Conservation (phyloP, 37 sponge, comb jelly and placozoan species). For the Trichoplax adhaerens region DNA sequence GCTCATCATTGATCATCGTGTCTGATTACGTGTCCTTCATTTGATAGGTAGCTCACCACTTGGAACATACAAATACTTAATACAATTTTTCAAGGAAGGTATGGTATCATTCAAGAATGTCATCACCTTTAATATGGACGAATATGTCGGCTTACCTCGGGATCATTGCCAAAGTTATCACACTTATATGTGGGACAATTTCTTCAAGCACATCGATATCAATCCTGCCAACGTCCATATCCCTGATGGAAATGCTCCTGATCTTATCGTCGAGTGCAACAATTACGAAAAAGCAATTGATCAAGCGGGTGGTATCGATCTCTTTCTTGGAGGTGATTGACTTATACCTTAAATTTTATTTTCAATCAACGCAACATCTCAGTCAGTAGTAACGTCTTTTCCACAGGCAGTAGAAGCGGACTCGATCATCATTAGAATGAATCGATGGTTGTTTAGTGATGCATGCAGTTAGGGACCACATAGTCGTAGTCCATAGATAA, state of each 20-base stretch:
- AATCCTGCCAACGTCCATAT: constrained; percentile 82
- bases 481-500: too few species aligned
- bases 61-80: constrained; percentile 81
- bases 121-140: constrained; percentile 95
- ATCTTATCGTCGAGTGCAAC: constrained; percentile 58
- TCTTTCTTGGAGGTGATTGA: constrained; percentile 73
- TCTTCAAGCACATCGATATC: constrained; percentile 93
- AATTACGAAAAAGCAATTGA: constrained; percentile 57
- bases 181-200: constrained; percentile 79
- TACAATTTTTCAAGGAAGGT: constrained; percentile 59
- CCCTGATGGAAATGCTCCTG: constrained; percentile 67
- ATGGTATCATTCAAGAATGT: constrained; percentile 83
- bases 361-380: neutral
- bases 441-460: too few species aligned
- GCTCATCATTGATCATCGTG: too few species aligned
- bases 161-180: constrained; percentile 96
- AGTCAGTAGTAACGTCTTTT: too few species aligned
- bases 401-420: too few species aligned
- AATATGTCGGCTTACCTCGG: constrained; percentile 73
- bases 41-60: constrained; percentile 65
- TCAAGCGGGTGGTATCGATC: constrained; percentile 70
- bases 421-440: too few species aligned
- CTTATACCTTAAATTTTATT: neutral
- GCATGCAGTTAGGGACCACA: too few species aligned
- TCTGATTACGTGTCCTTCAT: too few species aligned